Percentiles rank a stretch among this genome's conserved stretches.
Evolutionary conservation across 1,140 invertebrate species (phyloP).

Genomic region (Nasonia longicornis): DNA sequence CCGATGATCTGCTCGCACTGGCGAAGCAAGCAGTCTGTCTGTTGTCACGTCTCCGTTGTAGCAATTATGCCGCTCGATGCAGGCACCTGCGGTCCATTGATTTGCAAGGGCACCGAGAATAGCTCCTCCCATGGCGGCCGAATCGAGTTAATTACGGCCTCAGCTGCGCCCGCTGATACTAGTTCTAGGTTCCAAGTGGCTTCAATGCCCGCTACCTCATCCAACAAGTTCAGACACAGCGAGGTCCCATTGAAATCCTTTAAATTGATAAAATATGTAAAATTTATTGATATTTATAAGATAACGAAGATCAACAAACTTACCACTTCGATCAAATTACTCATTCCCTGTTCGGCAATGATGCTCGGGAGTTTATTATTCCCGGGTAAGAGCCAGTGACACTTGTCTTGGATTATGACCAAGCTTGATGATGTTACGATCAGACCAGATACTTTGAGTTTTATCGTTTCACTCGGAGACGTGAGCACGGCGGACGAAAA

Average conservation of each 20-base stretch:
- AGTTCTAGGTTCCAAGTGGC: slow-evolving; percentile 63
- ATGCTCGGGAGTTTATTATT: slow-evolving; percentile 56
- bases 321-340: slow-evolving; percentile 71
- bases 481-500: slow-evolving; percentile 62
- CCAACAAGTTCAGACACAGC: slow-evolving; percentile 61
- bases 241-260: slow-evolving; percentile 55
- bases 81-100: slow-evolving; percentile 48
- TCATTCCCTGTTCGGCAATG: slow-evolving; percentile 66
- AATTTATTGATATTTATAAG: neutral
- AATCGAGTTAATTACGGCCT: slow-evolving; percentile 64
- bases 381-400: slow-evolving; percentile 63
- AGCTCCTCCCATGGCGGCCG: slow-evolving; percentile 66
- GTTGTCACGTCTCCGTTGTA: slow-evolving; percentile 26
- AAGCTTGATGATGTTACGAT: slow-evolving; percentile 60
- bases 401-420: slow-evolving; percentile 62
- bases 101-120: slow-evolving; percentile 65
- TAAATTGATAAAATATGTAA: slow-evolving; percentile 2
- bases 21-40: neutral
- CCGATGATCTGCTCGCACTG: slow-evolving; percentile 6
- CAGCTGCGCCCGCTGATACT: slow-evolving; percentile 57
- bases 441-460: slow-evolving; percentile 59
- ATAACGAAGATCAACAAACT: slow-evolving; percentile 42
- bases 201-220: slow-evolving; percentile 59
- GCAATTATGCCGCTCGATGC: neutral
- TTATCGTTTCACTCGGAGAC: slow-evolving; percentile 54